phyloP scores from a whole-genome alignment of 2,113 vertebrate species.

The Micronycteris hirsuta region DNA sequence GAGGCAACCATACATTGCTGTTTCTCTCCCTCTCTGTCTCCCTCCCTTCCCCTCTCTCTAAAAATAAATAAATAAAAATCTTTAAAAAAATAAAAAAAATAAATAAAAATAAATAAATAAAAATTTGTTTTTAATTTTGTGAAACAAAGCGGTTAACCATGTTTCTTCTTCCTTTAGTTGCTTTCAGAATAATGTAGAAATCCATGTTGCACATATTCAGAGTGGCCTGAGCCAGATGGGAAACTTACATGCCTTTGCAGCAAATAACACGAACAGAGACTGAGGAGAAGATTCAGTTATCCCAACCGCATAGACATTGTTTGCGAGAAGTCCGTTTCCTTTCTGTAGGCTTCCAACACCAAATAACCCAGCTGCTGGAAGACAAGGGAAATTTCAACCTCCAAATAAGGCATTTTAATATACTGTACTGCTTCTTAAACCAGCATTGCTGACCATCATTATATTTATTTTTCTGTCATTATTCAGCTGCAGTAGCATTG shows the following conservation, averaged over 20 bases:
- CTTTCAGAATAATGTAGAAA: constrained; percentile 99
- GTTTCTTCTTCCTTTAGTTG: constrained; percentile 83
- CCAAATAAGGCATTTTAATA: constrained; percentile 70
- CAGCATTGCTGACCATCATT: constrained; percentile 77
- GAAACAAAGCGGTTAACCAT: constrained; percentile 21
- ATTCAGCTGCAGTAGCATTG: constrained; percentile 77
- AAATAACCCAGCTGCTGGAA: constrained; percentile 77
- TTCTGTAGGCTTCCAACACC: constrained; percentile 74
- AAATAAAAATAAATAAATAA: no score
- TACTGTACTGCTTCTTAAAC: constrained; percentile 75
- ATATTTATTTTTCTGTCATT: constrained; percentile 77
- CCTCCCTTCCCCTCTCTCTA: no score
- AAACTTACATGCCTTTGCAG: constrained; percentile 95
- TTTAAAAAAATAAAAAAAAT: no score
- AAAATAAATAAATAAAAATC: no score
- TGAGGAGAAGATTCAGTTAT: constrained; percentile 76
- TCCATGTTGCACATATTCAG: constrained; percentile 99
- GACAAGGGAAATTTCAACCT: constrained; percentile 69
- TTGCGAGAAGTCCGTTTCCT: constrained; percentile 69
- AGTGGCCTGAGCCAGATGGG: constrained; percentile 99
- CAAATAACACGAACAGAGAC: constrained; percentile 97
- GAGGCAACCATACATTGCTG: no score
- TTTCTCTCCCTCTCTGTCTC: no score
- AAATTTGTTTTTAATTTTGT: constrained; percentile 17
- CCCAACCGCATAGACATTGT: constrained; percentile 65